Conservation (phyloP, 2,888 invertebrate genomes). For the Dryocosmus kuriphilus region DNA sequence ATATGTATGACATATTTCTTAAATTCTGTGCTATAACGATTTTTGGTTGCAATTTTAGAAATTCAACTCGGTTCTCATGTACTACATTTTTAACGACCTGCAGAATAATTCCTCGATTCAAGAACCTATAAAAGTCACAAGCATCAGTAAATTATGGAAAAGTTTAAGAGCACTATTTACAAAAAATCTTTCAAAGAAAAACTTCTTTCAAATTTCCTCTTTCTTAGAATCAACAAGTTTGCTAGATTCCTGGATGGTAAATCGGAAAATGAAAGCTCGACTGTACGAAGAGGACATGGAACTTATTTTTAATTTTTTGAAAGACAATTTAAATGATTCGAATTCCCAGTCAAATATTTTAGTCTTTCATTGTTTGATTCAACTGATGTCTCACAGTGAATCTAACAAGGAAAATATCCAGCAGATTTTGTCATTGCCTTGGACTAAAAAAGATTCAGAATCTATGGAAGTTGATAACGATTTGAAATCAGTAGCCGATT, state of each 20-base stretch:
- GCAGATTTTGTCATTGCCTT: constrained; percentile 66
- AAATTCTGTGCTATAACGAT: background rate
- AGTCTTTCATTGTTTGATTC: constrained; percentile 66
- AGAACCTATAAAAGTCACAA: constrained; percentile 47
- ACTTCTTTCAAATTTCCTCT: constrained; percentile 58
- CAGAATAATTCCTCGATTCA: constrained; percentile 45
- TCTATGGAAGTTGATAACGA: constrained; percentile 56
- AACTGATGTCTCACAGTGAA: constrained; percentile 67
- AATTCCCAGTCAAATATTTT: constrained; percentile 53
- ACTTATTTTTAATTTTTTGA: constrained; percentile 53
- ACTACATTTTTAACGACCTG: constrained; percentile 67
- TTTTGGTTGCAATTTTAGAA: constrained; percentile 29
- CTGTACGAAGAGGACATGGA: constrained; percentile 61
- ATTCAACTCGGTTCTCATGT: constrained; percentile 59
- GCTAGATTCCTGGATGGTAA: constrained; percentile 60
- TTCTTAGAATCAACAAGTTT: constrained; percentile 61
- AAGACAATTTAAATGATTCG: constrained; percentile 54
- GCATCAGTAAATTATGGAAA: constrained; percentile 66
- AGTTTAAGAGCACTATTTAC: constrained; percentile 59
- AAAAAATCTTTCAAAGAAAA: constrained; percentile 47
- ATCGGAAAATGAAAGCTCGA: constrained; percentile 53
- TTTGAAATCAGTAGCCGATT: constrained; percentile 62
- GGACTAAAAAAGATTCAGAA: constrained; percentile 55
- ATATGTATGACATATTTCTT: background rate
- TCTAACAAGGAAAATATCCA: constrained; percentile 63